Base-by-base conservation (phyloP, 1,140 invertebrate species). In the Hyphantria cunea region DNA sequence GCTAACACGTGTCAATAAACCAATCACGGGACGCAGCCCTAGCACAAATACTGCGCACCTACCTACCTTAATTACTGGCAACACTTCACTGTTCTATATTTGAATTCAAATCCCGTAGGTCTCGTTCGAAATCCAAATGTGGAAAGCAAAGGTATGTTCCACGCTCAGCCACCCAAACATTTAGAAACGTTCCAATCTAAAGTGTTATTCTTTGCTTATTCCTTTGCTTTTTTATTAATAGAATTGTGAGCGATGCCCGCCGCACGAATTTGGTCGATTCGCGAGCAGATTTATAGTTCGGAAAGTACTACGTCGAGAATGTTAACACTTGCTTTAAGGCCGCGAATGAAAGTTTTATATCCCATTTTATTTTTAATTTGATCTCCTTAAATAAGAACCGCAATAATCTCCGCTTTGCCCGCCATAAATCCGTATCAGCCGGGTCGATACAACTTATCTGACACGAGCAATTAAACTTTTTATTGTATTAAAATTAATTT, bases 1-100 rank as follows among this genome's bases (percentile, higher is more conserved):
- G 47, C 80, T 74, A 73, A 82, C 82, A 83, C 82, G 84, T 89
- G 86, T 85, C 82, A 82, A 84, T 85, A 82, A 80, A 86, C 83
- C 82, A 74, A 85, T 84, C 80, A 70, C 78, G 70, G 9, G n/a
- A 39, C 76, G 66, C 66, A 66, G 67, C 74, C 33, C 44, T 48
- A 58, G 34, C 55, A 42, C 44, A 58, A 58, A 41, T 44, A 67
- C 64, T 70, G 63, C 70, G 68, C 72, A 62, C 62, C 68, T 70
- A 63, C 62, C 68, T 70, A 76, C 73, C 73, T 78, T 80, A 78
- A 86, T 86, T 79, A 74, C 77, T 70, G 74, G 55, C 70, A 74
- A 76, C 80, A 70, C 73, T 76, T 77, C 69, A 48, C 64, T 55
- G 75, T 71, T 78, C 70, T 76, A 76, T 70, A 82, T 82, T 72